Percentiles rank a stretch among this genome's conserved stretches.
phyloP scores from a whole-genome alignment of 2,113 vertebrate genomes.

The Rhynchomys soricoides region DNA sequence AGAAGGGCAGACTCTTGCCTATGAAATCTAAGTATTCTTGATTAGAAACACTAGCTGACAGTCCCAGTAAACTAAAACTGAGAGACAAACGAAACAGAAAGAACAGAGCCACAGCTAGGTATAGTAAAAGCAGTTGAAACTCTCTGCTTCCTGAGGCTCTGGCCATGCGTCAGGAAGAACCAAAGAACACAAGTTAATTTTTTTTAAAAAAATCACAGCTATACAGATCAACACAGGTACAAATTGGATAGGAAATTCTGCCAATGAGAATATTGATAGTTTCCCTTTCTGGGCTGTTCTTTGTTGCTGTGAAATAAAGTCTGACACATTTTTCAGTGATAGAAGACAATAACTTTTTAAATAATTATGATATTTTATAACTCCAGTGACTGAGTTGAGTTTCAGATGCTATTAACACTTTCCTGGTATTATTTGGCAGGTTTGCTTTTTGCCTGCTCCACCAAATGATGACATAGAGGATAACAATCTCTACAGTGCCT shows the following conservation, averaged over 20 bases:
- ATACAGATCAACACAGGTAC: constrained; percentile 11
- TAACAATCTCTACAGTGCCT: background rate
- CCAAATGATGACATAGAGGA: background rate
- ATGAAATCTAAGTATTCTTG: background rate
- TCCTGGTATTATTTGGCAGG: background rate
- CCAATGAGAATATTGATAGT: constrained; percentile 55
- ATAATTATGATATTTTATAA: constrained; percentile 51
- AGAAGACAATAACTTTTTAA: constrained; percentile 46
- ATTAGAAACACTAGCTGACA: background rate
- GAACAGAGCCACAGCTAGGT: background rate
- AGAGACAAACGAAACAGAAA: background rate
- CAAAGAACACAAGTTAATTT: constrained; percentile 13
- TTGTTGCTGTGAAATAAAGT: constrained; percentile 51
- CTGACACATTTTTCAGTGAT: constrained; percentile 33
- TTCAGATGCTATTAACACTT: background rate
- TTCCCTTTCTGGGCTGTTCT: constrained; percentile 1
- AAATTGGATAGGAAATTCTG: constrained; percentile 43
- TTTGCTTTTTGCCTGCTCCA: constrained; percentile 10
- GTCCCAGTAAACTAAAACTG: background rate
- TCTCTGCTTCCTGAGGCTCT: background rate
- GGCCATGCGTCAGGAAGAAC: constrained; percentile 24
- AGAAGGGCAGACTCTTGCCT: background rate
- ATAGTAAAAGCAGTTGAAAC: background rate
- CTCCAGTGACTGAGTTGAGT: background rate
- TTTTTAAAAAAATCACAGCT: background rate